Evolutionary conservation across 2,797 vertebrate genomes (phyloP), one percentile per base, ranked within the genome.

Genomic region (Tadarida brasiliensis): DNA sequence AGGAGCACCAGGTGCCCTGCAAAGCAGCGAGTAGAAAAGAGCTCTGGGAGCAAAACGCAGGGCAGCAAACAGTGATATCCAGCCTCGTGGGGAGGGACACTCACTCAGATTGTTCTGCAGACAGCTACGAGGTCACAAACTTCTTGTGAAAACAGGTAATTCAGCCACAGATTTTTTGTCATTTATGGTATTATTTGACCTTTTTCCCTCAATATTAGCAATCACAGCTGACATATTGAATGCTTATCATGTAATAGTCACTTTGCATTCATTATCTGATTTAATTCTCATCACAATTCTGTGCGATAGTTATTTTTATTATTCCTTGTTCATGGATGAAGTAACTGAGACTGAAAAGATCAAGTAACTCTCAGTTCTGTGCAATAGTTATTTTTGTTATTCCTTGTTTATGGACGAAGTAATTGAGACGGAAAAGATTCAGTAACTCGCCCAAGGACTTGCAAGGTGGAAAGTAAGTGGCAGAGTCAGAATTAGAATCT

Each of bases 261-360:
- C 44, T 78, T 84, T 90, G 26, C 24, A 59, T 74, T 86, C 74
- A 47, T n/a, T 57, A 11, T 76, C 70, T 94, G 61, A 26, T 80
- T 95, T 70, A 81, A 89, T 77, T 76, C 19, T 71, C 56, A 19
- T 20, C 56, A 65, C 10, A 71, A 71, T 54, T 95, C n/a, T 87
- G 28, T 67, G 68, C 65, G 28, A 39, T 14, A 63, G 9, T 63
- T 81, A 74, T 89, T 95, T 61, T 90, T 87, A 85, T 44, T 80
- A 89, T 61, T 92, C 22, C n/a, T 81, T 94, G 4, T 85, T 85
- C 68, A 78, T 44, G 78, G 19, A 81, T 76, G 7, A 94, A 92
- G 56, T 74, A 80, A 68, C 24, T 86, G 68, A 83, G 54, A 92
- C 47, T n/a, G 26, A 17, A 78, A 67, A 81, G 35, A 78, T 20